Conservation (phyloP, 2,797 vertebrate species). For the Myotis daubentonii region DNA sequence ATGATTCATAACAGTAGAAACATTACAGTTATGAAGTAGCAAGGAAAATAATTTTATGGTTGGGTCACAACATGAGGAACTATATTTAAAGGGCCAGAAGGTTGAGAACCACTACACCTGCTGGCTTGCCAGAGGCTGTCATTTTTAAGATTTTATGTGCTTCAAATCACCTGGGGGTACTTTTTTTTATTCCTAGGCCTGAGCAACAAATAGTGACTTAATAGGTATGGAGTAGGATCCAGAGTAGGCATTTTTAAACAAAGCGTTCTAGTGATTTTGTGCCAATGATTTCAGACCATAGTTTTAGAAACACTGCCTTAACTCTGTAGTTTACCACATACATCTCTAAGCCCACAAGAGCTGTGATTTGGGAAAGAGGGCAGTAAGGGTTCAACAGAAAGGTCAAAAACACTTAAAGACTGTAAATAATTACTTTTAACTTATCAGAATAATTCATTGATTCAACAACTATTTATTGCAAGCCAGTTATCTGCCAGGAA, state of each 20-base stretch:
- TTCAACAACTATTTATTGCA: not conserved
- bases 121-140: not conserved
- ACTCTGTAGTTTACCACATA: not conserved
- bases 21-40: too few species aligned
- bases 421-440: not conserved
- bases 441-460: not conserved
- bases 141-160: not conserved
- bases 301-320: not conserved
- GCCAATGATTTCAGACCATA: not conserved
- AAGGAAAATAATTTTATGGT: too few species aligned
- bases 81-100: too few species aligned
- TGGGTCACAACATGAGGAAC: too few species aligned
- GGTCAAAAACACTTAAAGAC: not conserved
- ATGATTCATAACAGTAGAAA: too few species aligned
- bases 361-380: not conserved
- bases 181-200: not conserved
- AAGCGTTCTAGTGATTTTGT: not conserved
- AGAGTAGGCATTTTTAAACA: not conserved
- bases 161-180: not conserved
- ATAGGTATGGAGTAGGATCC: not conserved
- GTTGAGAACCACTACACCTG: too few species aligned
- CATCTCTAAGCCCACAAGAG: not conserved
- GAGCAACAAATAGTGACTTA: not conserved
- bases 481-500: not conserved
- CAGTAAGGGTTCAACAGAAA: not conserved